Base-by-base conservation (phyloP, 2,888 invertebrate genomes). In the Sceliomorpha sp. region DNA sequence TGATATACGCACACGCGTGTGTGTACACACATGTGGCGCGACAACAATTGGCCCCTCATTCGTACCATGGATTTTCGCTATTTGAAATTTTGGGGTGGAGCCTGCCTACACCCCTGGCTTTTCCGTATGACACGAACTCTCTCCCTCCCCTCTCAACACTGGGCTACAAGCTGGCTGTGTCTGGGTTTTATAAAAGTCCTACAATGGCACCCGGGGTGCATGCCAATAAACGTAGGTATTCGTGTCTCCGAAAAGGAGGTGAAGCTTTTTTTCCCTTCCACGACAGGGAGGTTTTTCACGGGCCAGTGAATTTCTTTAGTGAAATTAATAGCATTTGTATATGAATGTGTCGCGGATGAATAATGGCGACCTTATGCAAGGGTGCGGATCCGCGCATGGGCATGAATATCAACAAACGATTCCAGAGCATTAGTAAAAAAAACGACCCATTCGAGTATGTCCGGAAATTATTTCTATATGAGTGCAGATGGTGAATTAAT, bases 321-420 rank as follows among this genome's bases (percentile, higher is more conserved):
- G 66, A 79, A 86, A 86, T 85, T 87, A 86, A 87, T 84, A 79
- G 81, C 79, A 70, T 81, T 82, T 78, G 77, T 84, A 80, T 79
- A 78, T 76, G 79, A 72, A 79, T 77, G 77, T 75, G 68, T 44
- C 56, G 55, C 62, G 66, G 64, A 76, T 80, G 80, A 82, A 76
- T 75, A 80, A 82, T 78, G 75, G 76, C 67, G 53, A 32, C 64
- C 78, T 76, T 83, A 84, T 83, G 82, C 79, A 70, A 74, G 55
- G 62, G 70, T 67, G 67, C 63, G 70, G 66, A 63, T 56, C 39
- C 55, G 63, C 40, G 72, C 69, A 72, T 69, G 72, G 63, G 69
- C 66, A 62, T 53, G 72, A 72, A 72, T 66, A 69, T 69, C 69
- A 69, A 72, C 66, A 70, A 56, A 62, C 39, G 56, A 50, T 68